Evolutionary conservation across 2,113 vertebrate genomes (phyloP).

Genomic region (Protobothrops flavoviridis): DNA sequence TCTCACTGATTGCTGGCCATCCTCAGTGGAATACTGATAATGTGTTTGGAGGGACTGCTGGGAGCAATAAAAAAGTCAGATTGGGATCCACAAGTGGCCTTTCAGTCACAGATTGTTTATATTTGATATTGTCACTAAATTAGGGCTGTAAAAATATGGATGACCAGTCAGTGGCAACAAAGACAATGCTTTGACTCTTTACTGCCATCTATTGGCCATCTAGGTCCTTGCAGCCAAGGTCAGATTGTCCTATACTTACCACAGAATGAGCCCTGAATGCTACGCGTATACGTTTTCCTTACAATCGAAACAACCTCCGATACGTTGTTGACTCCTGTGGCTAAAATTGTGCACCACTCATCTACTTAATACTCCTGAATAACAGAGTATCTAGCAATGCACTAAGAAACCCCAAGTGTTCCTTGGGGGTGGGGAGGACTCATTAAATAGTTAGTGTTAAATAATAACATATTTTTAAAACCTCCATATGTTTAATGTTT

Average conservation of each 20-base stretch:
- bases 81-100: not conserved
- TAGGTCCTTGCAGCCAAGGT: not conserved
- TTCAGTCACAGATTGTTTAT: not conserved
- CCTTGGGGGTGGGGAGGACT: not conserved
- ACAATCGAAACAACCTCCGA: not conserved
- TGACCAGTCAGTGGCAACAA: not conserved
- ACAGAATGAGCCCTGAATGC: not conserved
- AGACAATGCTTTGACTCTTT: not conserved
- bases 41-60: not conserved
- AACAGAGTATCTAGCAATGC: not conserved
- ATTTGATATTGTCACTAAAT: not conserved
- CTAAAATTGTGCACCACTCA: not conserved
- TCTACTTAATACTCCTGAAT: not conserved
- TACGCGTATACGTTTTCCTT: not conserved
- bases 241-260: not conserved
- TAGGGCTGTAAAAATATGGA: not conserved
- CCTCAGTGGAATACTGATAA: not conserved
- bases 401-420: not conserved
- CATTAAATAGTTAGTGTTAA: not conserved
- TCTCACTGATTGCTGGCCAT: not conserved
- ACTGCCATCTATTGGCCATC: not conserved
- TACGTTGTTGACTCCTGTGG: not conserved
- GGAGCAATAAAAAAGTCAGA: not conserved
- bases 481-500: not conserved
- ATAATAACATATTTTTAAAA: not conserved